Evolutionary conservation across 2,113 vertebrate species (phyloP), one percentile per base, ranked within the genome.

Genomic region (Spea bombifrons): DNA sequence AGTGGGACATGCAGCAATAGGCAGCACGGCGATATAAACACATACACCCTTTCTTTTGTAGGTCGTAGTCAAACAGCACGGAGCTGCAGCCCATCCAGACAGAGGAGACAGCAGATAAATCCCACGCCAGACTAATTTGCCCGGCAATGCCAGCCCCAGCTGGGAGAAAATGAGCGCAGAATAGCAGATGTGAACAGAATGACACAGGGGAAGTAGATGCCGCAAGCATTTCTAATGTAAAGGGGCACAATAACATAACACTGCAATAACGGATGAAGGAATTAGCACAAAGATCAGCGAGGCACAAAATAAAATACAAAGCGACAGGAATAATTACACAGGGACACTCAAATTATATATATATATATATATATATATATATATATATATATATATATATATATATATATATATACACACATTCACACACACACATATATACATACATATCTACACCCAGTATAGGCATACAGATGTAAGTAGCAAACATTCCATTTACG

Each of bases 121-220:
- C 76, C 76, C 0, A 55, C 55, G 69, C 69, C 76, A 78, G 76
- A 78, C 76, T 78, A 45, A 49, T 77, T 43, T 50, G 75, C 16
- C 53, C 53, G 50, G 52, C 57, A n/a, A 73, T 79, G 77, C 77
- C 77, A 79, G 70, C 59, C 71, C 77, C 77, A 79, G 77, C 77
- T 79, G 77, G 61, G 77, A 73, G 70, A 66, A 73, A 73, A 73
- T 66, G 70, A 79, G 77, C 52, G 46, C 63, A 73, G 77, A 79
- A 66, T 73, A 67, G 43, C 61, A 79, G 61, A 79, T 79, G 77
- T 79, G 77, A 47, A 70, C 48, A 71, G 49, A 63, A 73, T 45
- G 69, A 73, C 52, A 64, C 16, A 48, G 30, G 59, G 52, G 53
- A 44, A 61, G 16, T 46, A 73, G 65, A 30, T 13, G 70, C 77